Conservation (phyloP, 2,113 vertebrate genomes). For the Cyanoliseus patagonus region DNA sequence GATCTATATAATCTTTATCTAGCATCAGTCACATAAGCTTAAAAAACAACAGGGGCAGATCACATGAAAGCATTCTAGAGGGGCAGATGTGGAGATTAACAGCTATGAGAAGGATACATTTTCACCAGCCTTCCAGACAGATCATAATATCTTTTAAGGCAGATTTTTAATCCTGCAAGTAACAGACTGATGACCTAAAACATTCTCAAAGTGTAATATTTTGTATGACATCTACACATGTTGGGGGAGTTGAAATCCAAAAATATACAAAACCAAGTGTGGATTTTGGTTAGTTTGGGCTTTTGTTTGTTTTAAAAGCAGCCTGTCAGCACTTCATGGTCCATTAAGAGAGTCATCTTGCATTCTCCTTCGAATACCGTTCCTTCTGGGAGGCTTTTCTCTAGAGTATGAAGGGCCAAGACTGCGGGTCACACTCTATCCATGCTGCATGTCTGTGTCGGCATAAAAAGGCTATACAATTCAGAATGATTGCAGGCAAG, state of each 20-base stretch:
- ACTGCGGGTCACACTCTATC: neutral
- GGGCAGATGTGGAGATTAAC: slow-evolving; percentile 58
- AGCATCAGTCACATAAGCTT: slow-evolving; percentile 57
- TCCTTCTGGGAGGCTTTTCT: neutral
- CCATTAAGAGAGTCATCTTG: neutral
- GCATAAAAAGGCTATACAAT: neutral
- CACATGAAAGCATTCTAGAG: slow-evolving; percentile 62
- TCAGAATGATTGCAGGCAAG: neutral
- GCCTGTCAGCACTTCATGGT: slow-evolving; percentile 56
- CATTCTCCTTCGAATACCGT: neutral
- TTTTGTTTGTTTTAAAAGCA: slow-evolving; percentile 53
- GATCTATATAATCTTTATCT: slow-evolving; percentile 61
- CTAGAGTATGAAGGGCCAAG: neutral
- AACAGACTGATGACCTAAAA: slow-evolving; percentile 37
- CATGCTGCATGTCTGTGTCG: neutral
- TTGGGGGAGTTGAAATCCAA: neutral
- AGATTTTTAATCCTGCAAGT: slow-evolving; percentile 45
- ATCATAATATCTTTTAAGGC: slow-evolving; percentile 15
- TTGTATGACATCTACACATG: neutral
- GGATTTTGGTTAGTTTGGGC: neutral
- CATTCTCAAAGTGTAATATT: neutral
- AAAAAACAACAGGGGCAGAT: slow-evolving; percentile 48
- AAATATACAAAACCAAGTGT: slow-evolving; percentile 1
- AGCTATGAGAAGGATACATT: slow-evolving; percentile 45
- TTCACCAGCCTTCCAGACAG: slow-evolving; percentile 44